Percentiles rank a stretch among this genome's conserved stretches.
phyloP scores from a whole-genome alignment of 2,888 invertebrate genomes.

The Nephrotoma guestfalica region DNA sequence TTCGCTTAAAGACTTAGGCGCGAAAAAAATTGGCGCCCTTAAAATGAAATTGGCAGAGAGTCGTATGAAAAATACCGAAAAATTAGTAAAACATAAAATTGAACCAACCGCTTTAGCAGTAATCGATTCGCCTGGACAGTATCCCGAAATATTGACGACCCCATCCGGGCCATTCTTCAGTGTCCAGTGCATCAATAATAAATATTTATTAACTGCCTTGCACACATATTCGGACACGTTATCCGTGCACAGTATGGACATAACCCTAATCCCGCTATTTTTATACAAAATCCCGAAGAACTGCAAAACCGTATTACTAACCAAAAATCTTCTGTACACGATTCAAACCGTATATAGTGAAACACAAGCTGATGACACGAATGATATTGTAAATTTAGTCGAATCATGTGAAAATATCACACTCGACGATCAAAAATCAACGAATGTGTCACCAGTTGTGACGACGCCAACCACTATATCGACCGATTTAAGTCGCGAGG shows the following conservation, averaged over 20 bases:
- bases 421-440: slow-evolving; percentile 10
- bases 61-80: slow-evolving; percentile 10
- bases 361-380: neutral
- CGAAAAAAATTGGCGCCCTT: slow-evolving; percentile 49
- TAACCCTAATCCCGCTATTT: slow-evolving; percentile 49
- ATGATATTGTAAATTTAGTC: neutral
- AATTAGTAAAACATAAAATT: slow-evolving; percentile 16
- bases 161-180: slow-evolving; percentile 28
- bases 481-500: slow-evolving; percentile 6
- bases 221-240: slow-evolving; percentile 28
- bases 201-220: slow-evolving; percentile 29
- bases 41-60: slow-evolving; percentile 44
- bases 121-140: slow-evolving; percentile 28
- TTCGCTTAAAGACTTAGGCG: slow-evolving; percentile 51
- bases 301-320: slow-evolving; percentile 45
- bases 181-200: slow-evolving; percentile 28
- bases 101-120: slow-evolving; percentile 22
- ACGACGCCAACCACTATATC: neutral
- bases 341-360: slow-evolving; percentile 35
- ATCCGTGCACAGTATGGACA: slow-evolving; percentile 47
- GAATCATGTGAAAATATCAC: slow-evolving; percentile 7
- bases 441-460: neutral
- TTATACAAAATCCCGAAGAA: slow-evolving; percentile 51
- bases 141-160: slow-evolving; percentile 29
- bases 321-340: slow-evolving; percentile 52